A percentile compares a stretch with the other conserved stretches of the same genome.
Evolutionary conservation across 2,888 invertebrate species (phyloP).

Genomic region (Pseudolycoriella hygida): DNA sequence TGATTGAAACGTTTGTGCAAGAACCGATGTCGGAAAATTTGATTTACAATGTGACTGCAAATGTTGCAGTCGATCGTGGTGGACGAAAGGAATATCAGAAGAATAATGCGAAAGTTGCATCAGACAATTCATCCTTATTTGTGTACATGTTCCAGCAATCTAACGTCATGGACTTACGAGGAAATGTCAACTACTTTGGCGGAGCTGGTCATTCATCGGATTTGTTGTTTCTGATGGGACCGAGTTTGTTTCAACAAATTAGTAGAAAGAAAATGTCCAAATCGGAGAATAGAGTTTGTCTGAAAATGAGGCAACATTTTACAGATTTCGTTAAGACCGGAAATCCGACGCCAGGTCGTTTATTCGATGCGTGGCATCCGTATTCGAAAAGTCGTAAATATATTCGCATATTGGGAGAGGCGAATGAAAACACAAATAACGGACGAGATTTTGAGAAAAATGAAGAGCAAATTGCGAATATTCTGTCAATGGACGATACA

Average conservation of each 20-base stretch:
- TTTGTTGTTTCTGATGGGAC: constrained; percentile 45
- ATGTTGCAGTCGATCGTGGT: no score
- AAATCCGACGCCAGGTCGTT: constrained; percentile 36
- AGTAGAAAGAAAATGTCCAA: constrained; percentile 40
- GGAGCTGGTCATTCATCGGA: constrained; percentile 52
- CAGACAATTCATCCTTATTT: constrained; percentile 12
- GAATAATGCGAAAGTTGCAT: no score
- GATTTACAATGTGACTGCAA: no score
- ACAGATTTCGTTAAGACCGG: constrained; percentile 35
- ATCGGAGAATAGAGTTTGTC: constrained; percentile 39
- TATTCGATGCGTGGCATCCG: constrained; percentile 38
- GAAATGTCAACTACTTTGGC: constrained; percentile 24
- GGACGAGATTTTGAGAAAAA: constrained; percentile 15
- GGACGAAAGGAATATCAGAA: no score
- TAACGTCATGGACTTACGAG: constrained; percentile 28
- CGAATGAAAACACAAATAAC: background rate
- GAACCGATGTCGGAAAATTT: background rate
- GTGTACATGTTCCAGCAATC: constrained; percentile 25
- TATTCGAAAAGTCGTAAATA: constrained; percentile 29
- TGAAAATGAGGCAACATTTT: constrained; percentile 32
- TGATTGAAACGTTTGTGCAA: constrained; percentile 15
- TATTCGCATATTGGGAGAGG: constrained; percentile 22
- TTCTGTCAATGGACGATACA: constrained; percentile 13
- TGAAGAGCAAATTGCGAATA: constrained; percentile 18
- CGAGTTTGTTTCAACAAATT: constrained; percentile 45